Evolutionary conservation across 1,140 invertebrate species (phyloP).

Genomic region (Branchinecta lynchi): DNA sequence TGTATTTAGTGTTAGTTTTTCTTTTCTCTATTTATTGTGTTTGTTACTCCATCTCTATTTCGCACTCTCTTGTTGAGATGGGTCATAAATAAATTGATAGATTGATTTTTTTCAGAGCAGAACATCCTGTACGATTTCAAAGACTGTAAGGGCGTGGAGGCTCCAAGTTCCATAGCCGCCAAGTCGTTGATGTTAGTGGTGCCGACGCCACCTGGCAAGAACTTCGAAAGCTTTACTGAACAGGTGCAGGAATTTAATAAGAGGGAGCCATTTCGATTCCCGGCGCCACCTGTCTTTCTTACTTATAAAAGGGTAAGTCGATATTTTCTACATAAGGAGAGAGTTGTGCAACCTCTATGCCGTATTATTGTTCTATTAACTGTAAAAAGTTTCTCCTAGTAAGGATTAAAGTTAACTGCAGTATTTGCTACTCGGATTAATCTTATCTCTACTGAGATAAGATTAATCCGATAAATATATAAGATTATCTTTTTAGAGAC

Average conservation of each 20-base stretch:
- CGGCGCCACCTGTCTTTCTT: conserved; percentile 39
- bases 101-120: conserved; percentile 25
- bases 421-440: no score
- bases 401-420: no score
- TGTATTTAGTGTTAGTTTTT: background rate
- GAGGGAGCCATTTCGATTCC: conserved; percentile 56
- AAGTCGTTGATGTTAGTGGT: conserved; percentile 69
- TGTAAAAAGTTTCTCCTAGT: no score
- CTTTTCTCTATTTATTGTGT: no score
- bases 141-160: conserved; percentile 19
- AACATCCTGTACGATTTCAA: conserved; percentile 23
- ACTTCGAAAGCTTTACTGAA: conserved; percentile 52
- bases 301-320: conserved; percentile 40
- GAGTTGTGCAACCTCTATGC: no score
- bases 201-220: conserved; percentile 56
- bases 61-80: no score
- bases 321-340: background rate
- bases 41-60: no score
- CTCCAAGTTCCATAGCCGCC: conserved; percentile 33
- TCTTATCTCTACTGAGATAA: no score
- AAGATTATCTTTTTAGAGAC: no score
- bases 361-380: no score
- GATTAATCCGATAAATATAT: no score
- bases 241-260: conserved; percentile 58
- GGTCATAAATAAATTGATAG: no score